phyloP scores from a whole-genome alignment of 1,140 invertebrate genomes.

The Anadara kagoshimensis region DNA sequence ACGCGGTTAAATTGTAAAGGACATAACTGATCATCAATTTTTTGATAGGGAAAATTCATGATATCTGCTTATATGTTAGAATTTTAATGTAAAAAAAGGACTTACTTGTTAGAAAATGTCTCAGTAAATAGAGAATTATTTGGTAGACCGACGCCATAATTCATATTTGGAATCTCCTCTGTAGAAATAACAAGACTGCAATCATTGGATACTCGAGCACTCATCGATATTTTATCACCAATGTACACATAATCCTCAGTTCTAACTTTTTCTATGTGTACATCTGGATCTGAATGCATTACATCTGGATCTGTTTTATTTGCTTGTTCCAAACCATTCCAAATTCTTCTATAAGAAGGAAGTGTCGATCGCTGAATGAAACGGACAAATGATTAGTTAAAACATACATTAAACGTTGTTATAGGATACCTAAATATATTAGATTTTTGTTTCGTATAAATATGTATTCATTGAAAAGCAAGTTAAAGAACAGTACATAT shows the following conservation, averaged over 20 bases:
- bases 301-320: conserved; percentile 27
- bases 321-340: conserved; percentile 32
- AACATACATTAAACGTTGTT: too few relatives aligned
- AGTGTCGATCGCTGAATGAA: conserved; percentile 3
- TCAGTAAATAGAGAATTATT: conserved; percentile 43
- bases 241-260: conserved; percentile 40
- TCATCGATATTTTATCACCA: conserved; percentile 35
- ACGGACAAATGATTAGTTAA: too few relatives aligned
- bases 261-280: conserved; percentile 31
- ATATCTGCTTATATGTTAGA: too few relatives aligned
- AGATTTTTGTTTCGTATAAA: too few relatives aligned
- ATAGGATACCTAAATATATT: too few relatives aligned
- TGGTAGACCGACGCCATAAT: conserved; percentile 43
- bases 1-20: too few relatives aligned
- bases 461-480: too few relatives aligned
- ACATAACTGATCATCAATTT: too few relatives aligned
- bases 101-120: conserved; percentile 44
- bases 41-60: too few relatives aligned
- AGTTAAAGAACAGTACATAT: too few relatives aligned
- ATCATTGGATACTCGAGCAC: conserved; percentile 12
- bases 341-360: conserved; percentile 22
- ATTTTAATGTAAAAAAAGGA: too few relatives aligned
- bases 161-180: conserved; percentile 43
- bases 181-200: conserved; percentile 37
- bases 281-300: conserved; percentile 13